Percentiles rank a stretch among this genome's conserved stretches.
phyloP scores from a whole-genome alignment of 2,797 vertebrate species.

The Notolabrus celidotus region DNA sequence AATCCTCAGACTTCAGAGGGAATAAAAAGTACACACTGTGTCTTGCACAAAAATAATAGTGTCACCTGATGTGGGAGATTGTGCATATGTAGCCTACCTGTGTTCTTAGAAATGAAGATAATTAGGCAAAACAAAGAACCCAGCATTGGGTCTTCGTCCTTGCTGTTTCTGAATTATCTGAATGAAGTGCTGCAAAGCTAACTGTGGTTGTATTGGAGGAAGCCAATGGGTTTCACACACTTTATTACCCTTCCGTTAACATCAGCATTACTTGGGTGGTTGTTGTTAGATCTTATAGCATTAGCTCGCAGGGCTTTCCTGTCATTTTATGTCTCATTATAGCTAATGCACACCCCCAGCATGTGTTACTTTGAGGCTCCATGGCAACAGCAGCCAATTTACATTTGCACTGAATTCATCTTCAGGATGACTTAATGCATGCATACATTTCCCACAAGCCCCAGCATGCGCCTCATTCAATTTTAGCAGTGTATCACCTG shows the following conservation, averaged over 20 bases:
- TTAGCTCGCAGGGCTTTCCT: constrained; percentile 37
- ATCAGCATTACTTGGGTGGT: constrained; percentile 49
- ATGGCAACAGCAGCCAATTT: constrained; percentile 45
- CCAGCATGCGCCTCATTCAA: constrained; percentile 27
- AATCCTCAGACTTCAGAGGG: constrained; percentile 38
- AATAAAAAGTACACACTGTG: not conserved
- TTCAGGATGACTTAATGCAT: constrained; percentile 2
- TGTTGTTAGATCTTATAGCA: constrained; percentile 53
- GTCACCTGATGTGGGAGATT: constrained; percentile 33
- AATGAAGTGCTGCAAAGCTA: constrained; percentile 44
- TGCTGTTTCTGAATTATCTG: constrained; percentile 33
- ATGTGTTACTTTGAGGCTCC: constrained; percentile 27
- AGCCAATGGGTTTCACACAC: constrained; percentile 31
- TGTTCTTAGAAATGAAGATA: constrained; percentile 16
- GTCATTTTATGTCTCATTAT: constrained; percentile 54
- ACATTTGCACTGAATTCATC: constrained; percentile 14
- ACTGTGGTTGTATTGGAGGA: not conserved
- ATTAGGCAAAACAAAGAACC: constrained; percentile 25
- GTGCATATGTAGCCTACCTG: constrained; percentile 3
- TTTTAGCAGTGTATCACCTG: constrained; percentile 37
- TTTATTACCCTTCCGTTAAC: constrained; percentile 57
- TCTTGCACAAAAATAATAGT: constrained; percentile 17
- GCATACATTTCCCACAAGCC: constrained; percentile 33
- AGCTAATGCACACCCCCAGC: constrained; percentile 22
- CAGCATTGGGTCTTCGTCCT: not conserved